These are phyloP conservation scores for Dynastes hyllus DNA, from an alignment of 2,888 invertebrate species.

Conservation along the genomic window DNA sequence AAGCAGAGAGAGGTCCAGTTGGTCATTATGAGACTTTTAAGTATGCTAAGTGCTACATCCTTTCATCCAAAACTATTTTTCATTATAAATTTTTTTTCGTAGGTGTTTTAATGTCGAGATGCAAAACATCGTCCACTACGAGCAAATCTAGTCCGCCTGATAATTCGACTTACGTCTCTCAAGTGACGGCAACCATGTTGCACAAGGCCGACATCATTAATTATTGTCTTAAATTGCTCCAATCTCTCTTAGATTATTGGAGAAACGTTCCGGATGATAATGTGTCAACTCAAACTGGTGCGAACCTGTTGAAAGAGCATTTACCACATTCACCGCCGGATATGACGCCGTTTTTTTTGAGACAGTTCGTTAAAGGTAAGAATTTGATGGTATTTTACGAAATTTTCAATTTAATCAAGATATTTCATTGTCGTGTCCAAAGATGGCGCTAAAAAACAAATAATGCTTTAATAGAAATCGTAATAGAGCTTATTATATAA, in stretches of 20 bases:
- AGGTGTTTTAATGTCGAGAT: slow-evolving; percentile 86
- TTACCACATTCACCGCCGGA: slow-evolving; percentile 90
- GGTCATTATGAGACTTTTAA: slow-evolving; percentile 89
- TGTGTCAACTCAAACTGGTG: slow-evolving; percentile 71
- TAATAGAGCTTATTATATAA: neutral
- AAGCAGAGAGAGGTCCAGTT: slow-evolving; percentile 89
- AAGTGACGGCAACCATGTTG: slow-evolving; percentile 81
- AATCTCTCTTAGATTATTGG: slow-evolving; percentile 86
- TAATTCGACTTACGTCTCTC: slow-evolving; percentile 77
- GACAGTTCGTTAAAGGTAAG: slow-evolving; percentile 89
- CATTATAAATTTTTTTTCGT: slow-evolving; percentile 50
- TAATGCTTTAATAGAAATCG: neutral
- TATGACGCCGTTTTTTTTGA: slow-evolving; percentile 95
- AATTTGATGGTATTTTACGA: neutral
- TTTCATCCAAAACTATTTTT: neutral
- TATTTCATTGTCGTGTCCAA: too few relatives aligned
- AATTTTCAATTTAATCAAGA: neutral
- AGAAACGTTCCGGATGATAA: slow-evolving; percentile 70
- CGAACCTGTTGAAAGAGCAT: slow-evolving; percentile 86
- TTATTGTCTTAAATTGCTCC: slow-evolving; percentile 82
- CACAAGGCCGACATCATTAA: slow-evolving; percentile 82
- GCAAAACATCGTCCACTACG: slow-evolving; percentile 73
- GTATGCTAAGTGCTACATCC: slow-evolving; percentile 72
- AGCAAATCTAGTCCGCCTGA: slow-evolving; percentile 71
- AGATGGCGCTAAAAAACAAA: neutral